phyloP scores from a whole-genome alignment of 2,797 vertebrate genomes.

The Aplochiton taeniatus region DNA sequence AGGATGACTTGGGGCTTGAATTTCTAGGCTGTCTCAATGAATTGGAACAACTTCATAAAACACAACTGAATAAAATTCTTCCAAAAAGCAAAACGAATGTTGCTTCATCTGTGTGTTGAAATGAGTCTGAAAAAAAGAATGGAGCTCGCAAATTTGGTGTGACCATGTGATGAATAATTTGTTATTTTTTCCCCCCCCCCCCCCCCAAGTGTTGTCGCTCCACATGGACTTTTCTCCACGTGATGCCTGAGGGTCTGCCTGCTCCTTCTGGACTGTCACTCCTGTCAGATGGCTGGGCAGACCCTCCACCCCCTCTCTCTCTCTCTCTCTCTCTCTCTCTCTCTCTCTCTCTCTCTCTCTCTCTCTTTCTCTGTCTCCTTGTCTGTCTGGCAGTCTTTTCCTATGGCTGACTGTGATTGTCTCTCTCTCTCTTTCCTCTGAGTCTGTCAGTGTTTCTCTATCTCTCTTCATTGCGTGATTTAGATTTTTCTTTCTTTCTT shows the following conservation, averaged over 20 bases:
- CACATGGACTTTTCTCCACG: slow-evolving; percentile 32
- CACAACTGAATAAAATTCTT: no score
- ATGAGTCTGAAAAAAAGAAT: background rate
- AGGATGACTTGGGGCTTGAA: no score
- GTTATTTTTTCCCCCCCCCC: slow-evolving; percentile 13
- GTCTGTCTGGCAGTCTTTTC: background rate
- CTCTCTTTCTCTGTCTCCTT: background rate
- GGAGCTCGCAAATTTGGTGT: background rate
- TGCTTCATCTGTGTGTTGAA: background rate
- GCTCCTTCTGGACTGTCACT: background rate
- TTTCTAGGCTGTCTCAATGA: no score
- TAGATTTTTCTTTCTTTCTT: no score
- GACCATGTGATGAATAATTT: no score
- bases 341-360: background rate
- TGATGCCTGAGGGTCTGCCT: slow-evolving; percentile 40
- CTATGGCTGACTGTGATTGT: no score
- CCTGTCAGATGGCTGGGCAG: background rate
- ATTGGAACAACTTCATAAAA: no score
- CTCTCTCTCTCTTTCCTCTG: no score
- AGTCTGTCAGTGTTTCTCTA: no score
- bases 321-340: background rate
- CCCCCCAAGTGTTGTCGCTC: slow-evolving; percentile 7
- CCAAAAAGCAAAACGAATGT: no score
- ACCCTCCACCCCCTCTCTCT: background rate
- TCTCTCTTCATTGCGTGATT: no score